Percentiles rank a stretch among this genome's conserved stretches.
phyloP scores from a whole-genome alignment of 2,797 vertebrate species.

The Danio albolineatus region DNA sequence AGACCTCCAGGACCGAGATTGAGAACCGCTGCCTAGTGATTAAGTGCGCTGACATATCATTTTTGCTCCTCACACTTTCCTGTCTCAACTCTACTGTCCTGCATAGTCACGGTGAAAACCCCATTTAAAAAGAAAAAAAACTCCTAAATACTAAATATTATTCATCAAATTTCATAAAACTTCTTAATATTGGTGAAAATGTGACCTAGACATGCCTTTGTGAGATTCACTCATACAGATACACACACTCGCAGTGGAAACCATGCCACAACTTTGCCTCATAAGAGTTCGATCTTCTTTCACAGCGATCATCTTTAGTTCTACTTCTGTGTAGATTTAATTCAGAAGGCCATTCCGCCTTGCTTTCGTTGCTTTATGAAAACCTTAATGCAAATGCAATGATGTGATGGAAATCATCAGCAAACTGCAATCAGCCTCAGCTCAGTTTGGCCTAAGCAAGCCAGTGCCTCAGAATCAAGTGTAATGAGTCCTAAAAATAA shows the following conservation, averaged over 20 bases:
- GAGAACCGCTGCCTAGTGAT: no score
- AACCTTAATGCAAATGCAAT: neutral
- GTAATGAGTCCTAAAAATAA: conserved; percentile 23
- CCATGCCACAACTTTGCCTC: neutral
- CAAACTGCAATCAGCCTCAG: neutral
- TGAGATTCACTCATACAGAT: neutral
- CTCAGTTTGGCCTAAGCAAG: neutral
- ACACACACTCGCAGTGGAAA: neutral
- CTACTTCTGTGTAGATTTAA: neutral
- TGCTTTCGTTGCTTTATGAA: neutral
- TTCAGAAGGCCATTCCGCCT: neutral
- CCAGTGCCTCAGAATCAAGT: neutral
- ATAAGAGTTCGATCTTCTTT: neutral
- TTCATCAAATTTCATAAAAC: neutral
- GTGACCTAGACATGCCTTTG: neutral
- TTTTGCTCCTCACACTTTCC: no score
- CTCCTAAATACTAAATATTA: neutral
- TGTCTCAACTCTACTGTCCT: no score
- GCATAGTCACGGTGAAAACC: no score
- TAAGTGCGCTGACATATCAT: no score
- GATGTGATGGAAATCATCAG: neutral
- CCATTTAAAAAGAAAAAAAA: neutral
- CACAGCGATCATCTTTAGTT: neutral
- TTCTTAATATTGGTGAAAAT: neutral
- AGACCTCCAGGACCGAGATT: no score